These are phyloP conservation scores for Chamaea fasciata DNA, from an alignment of 2,113 vertebrate species.

Conservation along the genomic window DNA sequence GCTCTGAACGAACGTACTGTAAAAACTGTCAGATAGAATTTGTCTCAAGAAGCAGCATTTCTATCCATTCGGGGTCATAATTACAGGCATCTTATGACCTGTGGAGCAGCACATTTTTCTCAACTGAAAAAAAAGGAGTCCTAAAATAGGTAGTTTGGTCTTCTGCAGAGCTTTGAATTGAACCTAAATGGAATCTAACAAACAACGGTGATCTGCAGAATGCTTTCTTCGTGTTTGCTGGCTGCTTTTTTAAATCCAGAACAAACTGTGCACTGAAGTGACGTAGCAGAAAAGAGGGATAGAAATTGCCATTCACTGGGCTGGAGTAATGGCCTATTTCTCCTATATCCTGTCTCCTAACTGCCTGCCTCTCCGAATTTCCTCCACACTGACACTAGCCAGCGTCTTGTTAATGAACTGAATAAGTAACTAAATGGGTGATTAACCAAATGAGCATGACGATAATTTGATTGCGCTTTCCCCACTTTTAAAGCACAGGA, in stretches of 20 bases:
- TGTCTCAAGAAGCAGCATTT: slow-evolving; percentile 64
- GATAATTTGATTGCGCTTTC: slow-evolving; percentile 28
- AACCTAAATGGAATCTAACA: neutral
- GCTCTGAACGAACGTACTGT: slow-evolving; percentile 64
- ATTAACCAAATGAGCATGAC: slow-evolving; percentile 48
- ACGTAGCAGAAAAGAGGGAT: neutral
- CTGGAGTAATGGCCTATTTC: slow-evolving; percentile 23
- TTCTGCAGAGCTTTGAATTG: neutral
- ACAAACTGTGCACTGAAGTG: slow-evolving; percentile 2
- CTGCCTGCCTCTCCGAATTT: neutral
- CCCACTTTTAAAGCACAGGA: slow-evolving; percentile 42
- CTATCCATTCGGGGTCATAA: slow-evolving; percentile 41
- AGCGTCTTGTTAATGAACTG: slow-evolving; percentile 8
- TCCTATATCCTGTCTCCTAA: slow-evolving; percentile 16
- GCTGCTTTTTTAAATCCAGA: neutral
- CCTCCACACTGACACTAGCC: slow-evolving; percentile 21
- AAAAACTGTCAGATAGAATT: slow-evolving; percentile 73
- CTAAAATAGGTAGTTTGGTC: neutral
- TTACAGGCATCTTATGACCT: slow-evolving; percentile 50
- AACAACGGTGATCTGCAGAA: neutral
- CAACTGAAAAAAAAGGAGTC: neutral
- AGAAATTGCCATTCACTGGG: neutral
- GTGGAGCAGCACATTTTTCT: slow-evolving; percentile 35
- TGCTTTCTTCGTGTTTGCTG: neutral
- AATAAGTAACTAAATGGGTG: slow-evolving; percentile 56